Base-by-base conservation (phyloP, 2,888 invertebrate genomes). In the Strigamia crassipes region DNA sequence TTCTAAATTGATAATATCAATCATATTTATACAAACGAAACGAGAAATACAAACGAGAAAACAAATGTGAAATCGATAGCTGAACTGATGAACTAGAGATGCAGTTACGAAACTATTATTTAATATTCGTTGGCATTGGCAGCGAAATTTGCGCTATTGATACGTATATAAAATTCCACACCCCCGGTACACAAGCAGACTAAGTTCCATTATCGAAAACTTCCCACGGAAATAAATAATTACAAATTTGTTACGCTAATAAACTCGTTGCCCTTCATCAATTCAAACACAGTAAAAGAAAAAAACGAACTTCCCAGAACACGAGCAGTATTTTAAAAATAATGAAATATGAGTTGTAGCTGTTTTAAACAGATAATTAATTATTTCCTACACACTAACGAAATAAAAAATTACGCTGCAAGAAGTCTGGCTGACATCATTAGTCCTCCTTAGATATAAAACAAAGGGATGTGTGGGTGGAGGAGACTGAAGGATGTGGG, bases 151-250 rank as follows among this genome's bases (percentile, higher is more conserved):
- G 27, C 27, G 27, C 27, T 56, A 18, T n/a, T 56, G 9, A 15
- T 56, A 9, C 18, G 6, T 6, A 6, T 21, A 18, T 21, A 56
- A 56, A 18, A 56, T 56, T 56, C 4, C 56, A 56, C 56, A 56
- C 56, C 18, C n/a, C 18, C 6, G 2, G n/a, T 56, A n/a, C n/a
- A 15, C n/a, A 51, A 51, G 51, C 66, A 23, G 66, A 9, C 31
- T 73, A 6, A 1, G 13, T 73, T 31, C 13, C 73, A 27, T 27
- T 73, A 31, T 4, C 8, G 15, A 27, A 73, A n/a, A 56, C 56
- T 56, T 73, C 31, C 73, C 73, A 73, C 73, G 73, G 73, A 73
- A 73, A 73, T 73, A 15, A 73, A 15, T 31, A 31, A 66, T 66
- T 66, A 66, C 3, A 66, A 66, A 66, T 66, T 66, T 27, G 66